Base-by-base conservation (phyloP, 2,888 invertebrate genomes). In the Myathropa florea region DNA sequence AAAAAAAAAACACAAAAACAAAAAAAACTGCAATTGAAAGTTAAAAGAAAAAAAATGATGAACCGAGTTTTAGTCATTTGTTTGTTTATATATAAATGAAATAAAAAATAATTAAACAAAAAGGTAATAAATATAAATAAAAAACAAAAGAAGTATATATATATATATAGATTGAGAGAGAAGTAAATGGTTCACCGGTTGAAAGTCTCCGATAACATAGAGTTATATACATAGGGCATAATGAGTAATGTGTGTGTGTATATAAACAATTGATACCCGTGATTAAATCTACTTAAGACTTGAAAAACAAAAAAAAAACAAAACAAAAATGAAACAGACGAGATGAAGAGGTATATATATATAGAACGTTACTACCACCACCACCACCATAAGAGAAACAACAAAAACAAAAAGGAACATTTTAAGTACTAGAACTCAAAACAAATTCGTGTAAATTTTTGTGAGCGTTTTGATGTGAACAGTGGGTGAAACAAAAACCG, bases 251-350 rank as follows among this genome's bases (percentile, higher is more conserved):
- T 80, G 68, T 46, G 68, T 46, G 46, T 83, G 65, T 80, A 83
- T 81, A 81, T 76, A 85, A 86, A 78, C 70, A 64, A 83, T 78
- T 83, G 75, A 79, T 86, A 86, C 82, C 86, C 83, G 86, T 86
- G 86, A 86, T 86, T 86, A 86, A 82, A 78, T 86, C 83, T 86
- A 86, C 70, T 86, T 86, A 83, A 86, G 78, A 85, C 85, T 79
- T 78, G 10, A 60, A 78, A 21, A 72, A 60, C 30, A 73, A 65
- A 59, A 36, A 76, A 36, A 60, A 39, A 73, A 65, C 46, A 36
- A 76, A 36, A 46, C n/a, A 57, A 21, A 79, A 26, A 61, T 26
- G 21, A 9, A 79, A 55, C n/a, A 68, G 33, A 46, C 7, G 46
- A n/a, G 46, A 18, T 46, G 46, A 18, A 46, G 18, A 64, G 33